Conservation (phyloP, 2,797 vertebrate genomes). For the Darevskia nairensis region DNA sequence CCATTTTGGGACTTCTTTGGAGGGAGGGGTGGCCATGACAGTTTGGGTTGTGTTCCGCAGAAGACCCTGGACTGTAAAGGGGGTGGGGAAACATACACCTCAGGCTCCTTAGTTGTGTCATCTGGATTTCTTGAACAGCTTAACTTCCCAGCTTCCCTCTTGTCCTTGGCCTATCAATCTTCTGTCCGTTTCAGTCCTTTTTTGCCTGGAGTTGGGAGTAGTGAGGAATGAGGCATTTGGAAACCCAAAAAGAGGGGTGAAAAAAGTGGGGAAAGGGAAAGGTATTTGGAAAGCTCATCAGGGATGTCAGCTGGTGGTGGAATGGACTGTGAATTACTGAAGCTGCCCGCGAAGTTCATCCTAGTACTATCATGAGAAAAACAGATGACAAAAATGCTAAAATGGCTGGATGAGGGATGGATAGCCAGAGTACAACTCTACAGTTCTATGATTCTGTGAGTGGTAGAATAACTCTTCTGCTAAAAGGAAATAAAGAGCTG, state of each 20-base stretch:
- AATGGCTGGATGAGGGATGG: constrained; percentile 47
- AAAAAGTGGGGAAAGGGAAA: constrained; percentile 41
- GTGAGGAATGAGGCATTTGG: constrained; percentile 31
- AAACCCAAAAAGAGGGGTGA: constrained; percentile 41
- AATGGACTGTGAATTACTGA: constrained; percentile 16
- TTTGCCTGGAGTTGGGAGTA: constrained; percentile 65
- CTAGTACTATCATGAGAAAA: constrained; percentile 76
- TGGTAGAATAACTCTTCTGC: not conserved
- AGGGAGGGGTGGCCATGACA: not conserved
- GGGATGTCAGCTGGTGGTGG: constrained; percentile 55
- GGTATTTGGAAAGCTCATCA: constrained; percentile 57
- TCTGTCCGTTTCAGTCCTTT: constrained; percentile 37
- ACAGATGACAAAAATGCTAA: constrained; percentile 69
- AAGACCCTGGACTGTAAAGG: not conserved
- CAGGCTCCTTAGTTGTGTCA: not conserved
- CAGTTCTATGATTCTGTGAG: too few species aligned
- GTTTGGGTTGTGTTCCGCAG: not conserved
- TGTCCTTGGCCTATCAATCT: constrained; percentile 43
- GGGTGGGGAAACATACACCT: constrained; percentile 51
- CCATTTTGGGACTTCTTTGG: not conserved
- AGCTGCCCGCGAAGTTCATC: constrained; percentile 73
- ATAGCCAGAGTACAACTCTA: constrained; percentile 15
- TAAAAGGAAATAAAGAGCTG: not conserved
- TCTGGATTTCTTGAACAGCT: constrained; percentile 35
- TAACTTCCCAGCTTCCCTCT: constrained; percentile 40